Evolutionary conservation across 2,113 vertebrate species (phyloP), one percentile per base, ranked within the genome.

Genomic region (Poicephalus meyeri): DNA sequence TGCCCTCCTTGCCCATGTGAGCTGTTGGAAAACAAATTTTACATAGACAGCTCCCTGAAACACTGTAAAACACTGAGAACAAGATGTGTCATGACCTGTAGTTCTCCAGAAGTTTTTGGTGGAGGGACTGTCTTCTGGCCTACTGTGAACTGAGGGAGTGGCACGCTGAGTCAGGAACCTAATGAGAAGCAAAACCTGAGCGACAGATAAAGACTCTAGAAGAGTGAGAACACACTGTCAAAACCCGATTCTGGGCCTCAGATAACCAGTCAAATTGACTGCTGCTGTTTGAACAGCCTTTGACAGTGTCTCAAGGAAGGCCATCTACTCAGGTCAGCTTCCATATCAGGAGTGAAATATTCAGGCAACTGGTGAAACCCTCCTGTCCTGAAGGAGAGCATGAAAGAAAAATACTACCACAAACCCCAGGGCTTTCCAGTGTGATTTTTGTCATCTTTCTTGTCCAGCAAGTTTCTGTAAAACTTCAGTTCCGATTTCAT

Each of bases 1-100:
- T 0, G 1, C 24, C 56, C 58, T 80, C 11, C 44, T 78, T 2
- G 1, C 15, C 56, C 16, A 33, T 2, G 2, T 33, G 31, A 82
- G 35, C 66, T 74, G 10, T 24, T 76, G 28, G 44, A 69, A 77
- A 91, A 47, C 4, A n/a, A 47, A 25, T 7, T 28, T 93, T 84
- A 42, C 39, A 37, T 6, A 61, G 49, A 4, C 13, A 61, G 41
- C 37, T 88, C n/a, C 55, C 37, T 49, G 70, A 85, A 88, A 47
- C 16, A 14, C 29, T 78, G 18, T 50, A 42, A 55, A 91, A 33
- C 14, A 20, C n/a, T 21, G n/a, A 50, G 11, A 33, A 29, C 50
- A 85, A 66, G 26, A 66, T 20, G 6, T 74, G 10, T 26, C 47
- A 52, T 66, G 26, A 35, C 19, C 28, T 68, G 7, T 41, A 46